These are phyloP conservation scores for Pseudomyrmex cubaensis DNA, from an alignment of 1,140 invertebrate species.

Conservation along the genomic window DNA sequence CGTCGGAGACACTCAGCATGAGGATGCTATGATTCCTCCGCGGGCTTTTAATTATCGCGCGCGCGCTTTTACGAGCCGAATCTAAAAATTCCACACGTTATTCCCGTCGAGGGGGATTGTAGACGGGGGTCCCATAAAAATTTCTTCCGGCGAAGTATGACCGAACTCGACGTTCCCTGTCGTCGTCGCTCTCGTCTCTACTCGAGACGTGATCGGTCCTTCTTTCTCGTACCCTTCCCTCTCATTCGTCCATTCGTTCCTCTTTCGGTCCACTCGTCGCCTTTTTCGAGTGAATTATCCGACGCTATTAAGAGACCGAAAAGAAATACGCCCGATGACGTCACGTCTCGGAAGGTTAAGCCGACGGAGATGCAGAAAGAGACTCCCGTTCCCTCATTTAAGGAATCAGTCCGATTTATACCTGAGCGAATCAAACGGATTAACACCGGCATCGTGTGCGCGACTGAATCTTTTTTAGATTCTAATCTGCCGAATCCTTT, in stretches of 20 bases:
- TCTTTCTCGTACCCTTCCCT: constrained; percentile 16
- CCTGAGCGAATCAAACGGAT: constrained; percentile 68
- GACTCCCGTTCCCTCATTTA: constrained; percentile 66
- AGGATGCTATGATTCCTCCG: constrained; percentile 64
- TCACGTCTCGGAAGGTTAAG: constrained; percentile 64
- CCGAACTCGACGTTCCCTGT: constrained; percentile 62
- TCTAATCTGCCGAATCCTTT: constrained; percentile 37
- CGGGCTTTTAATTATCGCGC: constrained; percentile 78
- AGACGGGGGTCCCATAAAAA: constrained; percentile 80
- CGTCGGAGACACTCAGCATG: constrained; percentile 49
- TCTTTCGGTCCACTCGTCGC: constrained; percentile 70
- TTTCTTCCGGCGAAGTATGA: constrained; percentile 79
- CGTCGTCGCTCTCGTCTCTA: background rate
- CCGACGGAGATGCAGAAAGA: constrained; percentile 41
- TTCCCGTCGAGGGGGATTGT: constrained; percentile 61
- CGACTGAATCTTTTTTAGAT: constrained; percentile 51
- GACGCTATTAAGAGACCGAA: constrained; percentile 62
- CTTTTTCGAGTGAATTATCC: constrained; percentile 70
- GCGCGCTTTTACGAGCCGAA: constrained; percentile 71
- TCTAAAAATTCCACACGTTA: constrained; percentile 77
- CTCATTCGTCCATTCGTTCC: constrained; percentile 46
- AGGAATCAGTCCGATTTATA: constrained; percentile 72
- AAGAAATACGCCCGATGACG: constrained; percentile 65
- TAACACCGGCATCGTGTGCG: constrained; percentile 56
- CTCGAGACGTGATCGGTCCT: background rate